A percentile compares a stretch with the other conserved stretches of the same genome.
Conservation (phyloP, 1,140 invertebrate genomes). For the Yoshiicerus persimilis region DNA sequence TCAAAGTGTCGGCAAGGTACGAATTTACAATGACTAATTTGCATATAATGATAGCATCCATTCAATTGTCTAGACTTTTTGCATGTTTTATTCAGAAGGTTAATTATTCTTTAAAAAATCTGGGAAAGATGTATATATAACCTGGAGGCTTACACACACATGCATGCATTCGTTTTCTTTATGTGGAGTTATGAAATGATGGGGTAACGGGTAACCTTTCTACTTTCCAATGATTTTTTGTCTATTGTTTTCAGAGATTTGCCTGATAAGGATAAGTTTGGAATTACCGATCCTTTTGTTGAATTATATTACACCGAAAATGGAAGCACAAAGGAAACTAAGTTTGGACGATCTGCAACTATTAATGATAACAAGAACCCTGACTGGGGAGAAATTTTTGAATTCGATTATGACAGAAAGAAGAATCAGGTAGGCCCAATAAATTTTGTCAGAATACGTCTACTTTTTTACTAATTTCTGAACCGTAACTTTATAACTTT, state of each 20-base stretch:
- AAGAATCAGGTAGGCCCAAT: constrained; percentile 37
- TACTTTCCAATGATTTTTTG: neutral
- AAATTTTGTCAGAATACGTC: neutral
- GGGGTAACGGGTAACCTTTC: neutral
- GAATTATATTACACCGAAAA: constrained; percentile 39
- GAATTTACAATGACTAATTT: too few species aligned
- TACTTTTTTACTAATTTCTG: too few species aligned
- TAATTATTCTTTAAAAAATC: too few species aligned
- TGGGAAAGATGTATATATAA: too few species aligned
- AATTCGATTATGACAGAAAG: constrained; percentile 40
- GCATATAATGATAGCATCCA: too few species aligned
- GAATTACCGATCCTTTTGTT: constrained; percentile 31
- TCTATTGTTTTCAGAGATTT: neutral
- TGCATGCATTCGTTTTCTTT: too few species aligned
- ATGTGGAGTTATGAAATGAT: too few species aligned
- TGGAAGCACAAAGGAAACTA: constrained; percentile 29
- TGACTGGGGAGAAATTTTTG: constrained; percentile 42
- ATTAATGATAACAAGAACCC: constrained; percentile 37
- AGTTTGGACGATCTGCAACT: constrained; percentile 30
- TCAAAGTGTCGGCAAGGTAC: constrained; percentile 31
- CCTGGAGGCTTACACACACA: neutral
- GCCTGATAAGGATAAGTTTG: constrained; percentile 3
- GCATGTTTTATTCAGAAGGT: too few species aligned
- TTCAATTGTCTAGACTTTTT: too few species aligned
- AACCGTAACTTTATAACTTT: too few species aligned